phyloP scores from a whole-genome alignment of 1,140 invertebrate genomes.

The Triops longicaudatus region DNA sequence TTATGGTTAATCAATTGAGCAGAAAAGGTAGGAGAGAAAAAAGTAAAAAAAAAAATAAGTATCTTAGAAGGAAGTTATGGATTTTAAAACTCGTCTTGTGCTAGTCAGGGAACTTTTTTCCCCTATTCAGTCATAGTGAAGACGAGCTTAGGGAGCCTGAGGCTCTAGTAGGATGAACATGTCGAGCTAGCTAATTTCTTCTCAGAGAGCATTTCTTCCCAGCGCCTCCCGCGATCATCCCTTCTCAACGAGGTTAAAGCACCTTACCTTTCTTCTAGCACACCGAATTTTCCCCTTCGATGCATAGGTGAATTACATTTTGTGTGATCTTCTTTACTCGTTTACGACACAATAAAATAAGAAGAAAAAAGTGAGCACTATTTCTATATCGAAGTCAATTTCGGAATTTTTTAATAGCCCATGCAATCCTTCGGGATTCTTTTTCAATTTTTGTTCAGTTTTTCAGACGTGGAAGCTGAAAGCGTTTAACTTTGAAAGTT shows the following conservation, averaged over 20 bases:
- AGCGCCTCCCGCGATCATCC: background rate
- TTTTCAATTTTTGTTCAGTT: too few species aligned
- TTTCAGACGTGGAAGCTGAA: too few species aligned
- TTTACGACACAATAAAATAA: background rate
- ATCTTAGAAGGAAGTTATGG: background rate
- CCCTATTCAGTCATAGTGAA: background rate
- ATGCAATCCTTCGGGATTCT: too few species aligned
- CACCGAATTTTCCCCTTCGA: background rate
- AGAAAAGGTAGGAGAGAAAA: background rate
- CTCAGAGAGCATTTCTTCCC: background rate
- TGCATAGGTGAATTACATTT: background rate
- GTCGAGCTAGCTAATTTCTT: background rate
- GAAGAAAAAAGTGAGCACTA: background rate
- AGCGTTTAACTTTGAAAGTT: too few species aligned
- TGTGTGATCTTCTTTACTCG: background rate
- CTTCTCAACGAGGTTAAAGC: background rate
- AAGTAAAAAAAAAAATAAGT: background rate
- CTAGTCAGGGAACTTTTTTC: background rate
- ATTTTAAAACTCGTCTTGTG: background rate
- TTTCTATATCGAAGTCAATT: background rate
- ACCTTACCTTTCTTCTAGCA: background rate
- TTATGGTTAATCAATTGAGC: constrained; percentile 8
- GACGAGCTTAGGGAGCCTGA: background rate
- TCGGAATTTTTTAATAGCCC: too few species aligned
- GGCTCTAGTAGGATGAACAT: background rate